A percentile compares a stretch with the other conserved stretches of the same genome.
Conservation (phyloP, 2,888 invertebrate species). For the Stenchaetothrips biformis region DNA sequence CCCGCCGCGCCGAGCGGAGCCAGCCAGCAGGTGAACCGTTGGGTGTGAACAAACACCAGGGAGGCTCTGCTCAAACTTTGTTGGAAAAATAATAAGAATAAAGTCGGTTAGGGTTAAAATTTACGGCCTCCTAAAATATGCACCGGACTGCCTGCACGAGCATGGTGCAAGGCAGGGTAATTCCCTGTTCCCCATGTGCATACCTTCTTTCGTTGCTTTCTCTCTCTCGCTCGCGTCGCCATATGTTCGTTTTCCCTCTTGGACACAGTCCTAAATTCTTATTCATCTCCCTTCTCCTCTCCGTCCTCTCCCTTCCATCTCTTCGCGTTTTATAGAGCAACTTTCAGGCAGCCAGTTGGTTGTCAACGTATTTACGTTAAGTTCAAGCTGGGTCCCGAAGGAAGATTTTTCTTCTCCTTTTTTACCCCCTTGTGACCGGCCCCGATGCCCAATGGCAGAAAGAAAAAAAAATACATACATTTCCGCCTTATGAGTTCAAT, state of each 20-base stretch:
- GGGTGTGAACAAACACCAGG: no score
- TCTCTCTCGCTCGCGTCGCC: neutral
- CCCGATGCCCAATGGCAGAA: neutral
- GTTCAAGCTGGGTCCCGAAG: neutral
- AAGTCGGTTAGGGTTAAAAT: neutral
- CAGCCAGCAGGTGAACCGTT: neutral
- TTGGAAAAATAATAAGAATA: neutral
- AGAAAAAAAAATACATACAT: neutral
- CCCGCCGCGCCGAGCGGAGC: no score
- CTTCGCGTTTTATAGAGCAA: slow-evolving; percentile 24
- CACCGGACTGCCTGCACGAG: neutral
- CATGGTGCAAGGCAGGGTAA: neutral
- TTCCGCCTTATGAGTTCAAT: neutral
- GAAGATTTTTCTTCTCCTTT: neutral
- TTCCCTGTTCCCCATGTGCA: neutral
- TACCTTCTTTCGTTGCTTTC: neutral
- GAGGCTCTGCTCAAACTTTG: neutral
- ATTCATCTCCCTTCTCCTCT: slow-evolving; percentile 9
- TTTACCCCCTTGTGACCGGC: neutral
- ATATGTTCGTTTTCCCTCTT: neutral
- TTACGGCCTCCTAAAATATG: slow-evolving; percentile 10
- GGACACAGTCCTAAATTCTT: slow-evolving; percentile 12
- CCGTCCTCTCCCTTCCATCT: neutral
- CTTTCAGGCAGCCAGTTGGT: neutral
- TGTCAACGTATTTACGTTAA: slow-evolving; percentile 25